Conservation (phyloP, 2,113 vertebrate species). For the Notothenia rossii region DNA sequence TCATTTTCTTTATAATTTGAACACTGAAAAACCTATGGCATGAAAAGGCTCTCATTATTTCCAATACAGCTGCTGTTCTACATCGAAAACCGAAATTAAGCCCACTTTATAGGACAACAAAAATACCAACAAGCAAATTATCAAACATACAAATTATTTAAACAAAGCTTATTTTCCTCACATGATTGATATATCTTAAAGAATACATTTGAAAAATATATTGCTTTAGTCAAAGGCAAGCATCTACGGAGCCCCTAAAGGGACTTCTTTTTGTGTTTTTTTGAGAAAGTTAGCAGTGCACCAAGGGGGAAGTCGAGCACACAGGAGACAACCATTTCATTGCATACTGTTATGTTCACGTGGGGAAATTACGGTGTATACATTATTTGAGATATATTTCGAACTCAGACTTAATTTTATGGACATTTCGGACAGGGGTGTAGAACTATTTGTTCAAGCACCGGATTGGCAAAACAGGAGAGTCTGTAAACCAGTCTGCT, state of each 20-base stretch:
- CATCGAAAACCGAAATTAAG: not conserved
- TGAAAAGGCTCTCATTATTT: slow-evolving; percentile 3
- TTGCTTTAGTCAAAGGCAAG: slow-evolving; percentile 64
- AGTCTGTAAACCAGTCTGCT: too few relatives aligned
- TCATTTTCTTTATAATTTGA: not conserved
- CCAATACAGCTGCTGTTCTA: slow-evolving; percentile 10
- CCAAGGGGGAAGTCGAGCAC: too few relatives aligned
- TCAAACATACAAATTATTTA: slow-evolving; percentile 4
- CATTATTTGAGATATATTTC: too few relatives aligned
- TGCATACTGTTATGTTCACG: too few relatives aligned
- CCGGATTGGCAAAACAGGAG: too few relatives aligned
- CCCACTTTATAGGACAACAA: not conserved
- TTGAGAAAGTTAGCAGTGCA: too few relatives aligned
- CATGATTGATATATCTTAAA: slow-evolving; percentile 11
- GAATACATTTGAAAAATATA: slow-evolving; percentile 59
- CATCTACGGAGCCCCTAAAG: not conserved
- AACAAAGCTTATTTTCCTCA: slow-evolving; percentile 20
- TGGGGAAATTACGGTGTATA: too few relatives aligned
- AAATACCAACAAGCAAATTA: slow-evolving; percentile 8
- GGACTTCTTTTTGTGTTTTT: too few relatives aligned
- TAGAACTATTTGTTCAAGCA: too few relatives aligned
- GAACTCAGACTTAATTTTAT: too few relatives aligned
- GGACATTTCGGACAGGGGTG: too few relatives aligned
- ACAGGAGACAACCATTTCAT: too few relatives aligned
- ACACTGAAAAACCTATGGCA: not conserved